These are phyloP conservation scores for Drosophila nannoptera DNA, from an alignment of 1,140 invertebrate species.

Conservation along the genomic window DNA sequence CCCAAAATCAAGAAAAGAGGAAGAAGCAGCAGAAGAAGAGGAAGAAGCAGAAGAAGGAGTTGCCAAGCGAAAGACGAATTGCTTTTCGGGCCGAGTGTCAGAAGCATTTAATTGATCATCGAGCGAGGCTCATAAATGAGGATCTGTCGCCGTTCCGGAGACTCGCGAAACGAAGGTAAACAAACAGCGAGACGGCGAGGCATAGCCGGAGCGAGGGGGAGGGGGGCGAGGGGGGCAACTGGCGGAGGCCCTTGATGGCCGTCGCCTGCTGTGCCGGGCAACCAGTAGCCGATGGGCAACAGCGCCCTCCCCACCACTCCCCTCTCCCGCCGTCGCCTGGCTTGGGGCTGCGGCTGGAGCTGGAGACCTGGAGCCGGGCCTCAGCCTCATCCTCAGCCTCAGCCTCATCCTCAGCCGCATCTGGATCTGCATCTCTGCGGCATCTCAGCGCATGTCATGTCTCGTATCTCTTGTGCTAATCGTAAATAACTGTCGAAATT, in stretches of 20 bases:
- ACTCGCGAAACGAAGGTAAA: constrained; percentile 10
- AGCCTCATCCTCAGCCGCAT: neutral
- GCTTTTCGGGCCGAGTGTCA: constrained; percentile 24
- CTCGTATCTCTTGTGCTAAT: constrained; percentile 77
- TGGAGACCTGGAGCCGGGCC: neutral
- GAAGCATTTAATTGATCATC: constrained; percentile 44
- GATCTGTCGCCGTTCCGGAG: constrained; percentile 6
- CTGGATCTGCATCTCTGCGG: constrained; percentile 40
- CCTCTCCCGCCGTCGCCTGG: neutral
- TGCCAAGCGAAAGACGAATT: neutral
- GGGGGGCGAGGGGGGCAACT: neutral
- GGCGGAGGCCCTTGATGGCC: constrained; percentile 4
- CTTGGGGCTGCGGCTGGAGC: neutral
- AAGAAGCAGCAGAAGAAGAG: neutral
- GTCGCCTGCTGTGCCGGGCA: constrained; percentile 11
- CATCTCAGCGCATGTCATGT: constrained; percentile 71
- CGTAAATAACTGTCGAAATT: constrained; percentile 78
- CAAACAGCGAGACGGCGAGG: constrained; percentile 20
- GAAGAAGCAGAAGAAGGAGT: neutral
- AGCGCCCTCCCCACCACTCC: neutral
- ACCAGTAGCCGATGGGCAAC: constrained; percentile 15
- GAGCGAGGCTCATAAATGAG: constrained; percentile 32
- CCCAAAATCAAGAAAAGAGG: neutral
- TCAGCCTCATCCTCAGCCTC: neutral
- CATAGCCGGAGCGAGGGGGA: neutral